phyloP scores from a whole-genome alignment of 2,888 invertebrate genomes.

The Eupithecia abbreviata region DNA sequence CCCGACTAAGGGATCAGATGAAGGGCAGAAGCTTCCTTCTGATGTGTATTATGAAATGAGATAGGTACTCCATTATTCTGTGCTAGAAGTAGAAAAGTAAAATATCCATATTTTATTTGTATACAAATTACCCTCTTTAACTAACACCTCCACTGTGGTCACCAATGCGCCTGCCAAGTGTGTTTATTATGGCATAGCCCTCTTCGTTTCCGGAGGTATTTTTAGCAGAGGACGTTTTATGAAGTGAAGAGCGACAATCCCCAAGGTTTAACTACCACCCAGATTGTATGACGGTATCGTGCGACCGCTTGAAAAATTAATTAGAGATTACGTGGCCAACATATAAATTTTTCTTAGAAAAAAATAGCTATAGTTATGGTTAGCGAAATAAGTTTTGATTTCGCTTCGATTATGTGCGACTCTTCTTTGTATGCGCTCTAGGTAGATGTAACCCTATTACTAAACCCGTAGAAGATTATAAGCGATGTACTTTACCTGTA shows the following conservation, averaged over 20 bases:
- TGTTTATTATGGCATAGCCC: background rate
- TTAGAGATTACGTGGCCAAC: background rate
- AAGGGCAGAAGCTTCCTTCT: background rate
- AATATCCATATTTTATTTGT: no score
- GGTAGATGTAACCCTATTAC: background rate
- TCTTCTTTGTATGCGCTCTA: background rate
- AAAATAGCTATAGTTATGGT: background rate
- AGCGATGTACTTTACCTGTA: slow-evolving; percentile 86
- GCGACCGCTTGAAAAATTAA: background rate
- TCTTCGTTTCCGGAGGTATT: background rate
- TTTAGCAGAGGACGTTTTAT: background rate
- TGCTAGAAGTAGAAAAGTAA: no score
- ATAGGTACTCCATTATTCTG: no score
- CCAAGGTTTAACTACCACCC: background rate
- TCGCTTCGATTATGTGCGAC: background rate
- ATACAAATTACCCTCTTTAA: no score
- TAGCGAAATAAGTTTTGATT: background rate
- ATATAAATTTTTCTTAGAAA: background rate
- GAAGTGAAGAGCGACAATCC: background rate
- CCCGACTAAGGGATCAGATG: no score
- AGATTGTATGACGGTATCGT: background rate
- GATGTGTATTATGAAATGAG: no score
- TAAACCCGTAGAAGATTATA: background rate
- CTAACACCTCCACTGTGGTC: background rate
- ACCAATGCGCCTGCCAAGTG: background rate